Evolutionary conservation across 2,888 invertebrate genomes (phyloP).

Genomic region (Cataglyphis cursor): DNA sequence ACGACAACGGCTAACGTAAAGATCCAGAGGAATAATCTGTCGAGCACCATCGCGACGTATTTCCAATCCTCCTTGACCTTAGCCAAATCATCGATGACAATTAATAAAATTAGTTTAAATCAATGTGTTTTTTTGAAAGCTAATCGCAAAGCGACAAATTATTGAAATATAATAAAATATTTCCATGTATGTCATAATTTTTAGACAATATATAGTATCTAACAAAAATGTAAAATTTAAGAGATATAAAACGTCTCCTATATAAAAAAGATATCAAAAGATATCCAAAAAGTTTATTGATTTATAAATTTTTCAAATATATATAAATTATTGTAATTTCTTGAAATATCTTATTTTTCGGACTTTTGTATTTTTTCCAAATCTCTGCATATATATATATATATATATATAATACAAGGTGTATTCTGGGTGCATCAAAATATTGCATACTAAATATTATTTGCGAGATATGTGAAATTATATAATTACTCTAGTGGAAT

Average conservation of each 20-base stretch:
- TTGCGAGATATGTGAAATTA: not conserved
- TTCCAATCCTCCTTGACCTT: slow-evolving; percentile 99
- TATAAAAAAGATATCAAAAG: not conserved
- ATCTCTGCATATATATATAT: too few species aligned
- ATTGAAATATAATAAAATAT: not conserved
- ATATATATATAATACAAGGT: too few species aligned
- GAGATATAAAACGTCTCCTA: not conserved
- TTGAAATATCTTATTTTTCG: not conserved
- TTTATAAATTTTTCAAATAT: not conserved
- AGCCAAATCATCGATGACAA: slow-evolving; percentile 53
- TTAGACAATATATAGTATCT: not conserved
- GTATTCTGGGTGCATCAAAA: not conserved
- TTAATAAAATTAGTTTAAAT: not conserved
- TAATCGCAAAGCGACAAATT: not conserved
- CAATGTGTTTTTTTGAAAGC: not conserved
- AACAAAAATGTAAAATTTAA: not conserved
- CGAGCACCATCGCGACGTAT: slow-evolving; percentile 99
- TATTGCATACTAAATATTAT: not conserved
- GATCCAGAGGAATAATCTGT: slow-evolving; percentile 98
- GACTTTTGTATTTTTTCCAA: not conserved
- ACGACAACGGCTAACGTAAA: slow-evolving; percentile 98
- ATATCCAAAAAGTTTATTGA: not conserved
- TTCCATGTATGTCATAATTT: not conserved
- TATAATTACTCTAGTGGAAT: slow-evolving; percentile 93
- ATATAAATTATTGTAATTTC: not conserved